Conservation (phyloP, 1,140 invertebrate genomes). For the Lasioglossum albipes region DNA sequence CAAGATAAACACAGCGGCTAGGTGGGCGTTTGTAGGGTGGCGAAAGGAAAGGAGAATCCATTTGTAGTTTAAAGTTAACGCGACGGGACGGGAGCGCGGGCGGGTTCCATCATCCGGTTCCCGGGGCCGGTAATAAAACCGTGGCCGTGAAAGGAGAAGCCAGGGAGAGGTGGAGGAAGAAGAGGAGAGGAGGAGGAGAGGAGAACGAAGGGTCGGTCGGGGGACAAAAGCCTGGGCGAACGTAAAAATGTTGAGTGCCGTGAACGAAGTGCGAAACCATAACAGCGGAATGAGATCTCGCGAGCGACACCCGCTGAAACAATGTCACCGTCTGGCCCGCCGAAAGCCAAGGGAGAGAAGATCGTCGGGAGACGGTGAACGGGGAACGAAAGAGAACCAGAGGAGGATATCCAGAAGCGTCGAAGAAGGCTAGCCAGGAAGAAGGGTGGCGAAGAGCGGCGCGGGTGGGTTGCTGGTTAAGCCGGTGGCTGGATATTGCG, state of each 20-base stretch:
- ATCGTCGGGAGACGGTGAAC: not conserved
- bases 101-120: constrained; percentile 40
- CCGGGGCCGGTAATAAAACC: constrained; percentile 36
- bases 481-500: constrained; percentile 63
- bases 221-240: constrained; percentile 29
- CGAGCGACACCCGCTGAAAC: constrained; percentile 31
- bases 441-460: not conserved
- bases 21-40: not conserved
- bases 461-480: constrained; percentile 43
- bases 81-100: not conserved
- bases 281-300: constrained; percentile 53
- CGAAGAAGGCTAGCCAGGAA: constrained; percentile 12
- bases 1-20: constrained; percentile 14
- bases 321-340: constrained; percentile 37
- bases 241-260: constrained; percentile 54
- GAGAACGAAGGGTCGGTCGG: not conserved
- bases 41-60: constrained; percentile 13
- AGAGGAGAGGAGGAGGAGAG: too few species aligned
- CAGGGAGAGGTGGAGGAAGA: not conserved
- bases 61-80: constrained; percentile 42
- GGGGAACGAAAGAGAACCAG: not conserved
- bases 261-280: constrained; percentile 49
- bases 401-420: constrained; percentile 17
- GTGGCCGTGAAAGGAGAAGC: constrained; percentile 9
- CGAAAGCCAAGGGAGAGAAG: constrained; percentile 15